Percentiles rank a stretch among this genome's conserved stretches.
Conservation (phyloP, 2,113 vertebrate species). For the Montifringilla adamsi region DNA sequence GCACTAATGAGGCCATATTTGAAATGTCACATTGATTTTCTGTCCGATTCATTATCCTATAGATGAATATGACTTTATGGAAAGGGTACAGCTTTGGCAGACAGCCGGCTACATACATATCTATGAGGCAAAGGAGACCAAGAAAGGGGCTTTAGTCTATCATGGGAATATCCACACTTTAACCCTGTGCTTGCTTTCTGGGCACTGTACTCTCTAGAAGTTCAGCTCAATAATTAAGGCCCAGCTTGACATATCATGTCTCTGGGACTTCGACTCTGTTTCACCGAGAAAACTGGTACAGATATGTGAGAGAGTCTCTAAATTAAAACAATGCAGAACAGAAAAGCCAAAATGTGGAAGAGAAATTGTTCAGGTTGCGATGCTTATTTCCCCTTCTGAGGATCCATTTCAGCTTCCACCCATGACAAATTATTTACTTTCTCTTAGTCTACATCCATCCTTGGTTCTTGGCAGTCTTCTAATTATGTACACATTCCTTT, state of each 20-base stretch:
- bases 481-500: not conserved
- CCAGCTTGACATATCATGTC: not conserved
- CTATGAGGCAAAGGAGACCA: not conserved
- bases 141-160: not conserved
- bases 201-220: not conserved
- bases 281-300: not conserved
- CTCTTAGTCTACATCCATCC: not conserved
- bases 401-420: not conserved
- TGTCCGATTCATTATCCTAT: slow-evolving; percentile 19
- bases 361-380: not conserved
- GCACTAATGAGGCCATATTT: slow-evolving; percentile 32
- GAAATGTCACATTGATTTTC: not conserved
- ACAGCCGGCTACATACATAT: not conserved
- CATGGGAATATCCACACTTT: not conserved
- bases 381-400: not conserved
- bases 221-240: not conserved
- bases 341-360: not conserved
- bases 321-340: not conserved
- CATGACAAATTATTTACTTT: not conserved
- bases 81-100: not conserved
- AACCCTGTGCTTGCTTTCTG: not conserved
- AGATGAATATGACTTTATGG: slow-evolving; percentile 17
- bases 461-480: not conserved
- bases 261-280: not conserved
- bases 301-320: not conserved